These are phyloP conservation scores for Zele albiditarsus DNA, from an alignment of 2,888 invertebrate genomes.

Conservation along the genomic window DNA sequence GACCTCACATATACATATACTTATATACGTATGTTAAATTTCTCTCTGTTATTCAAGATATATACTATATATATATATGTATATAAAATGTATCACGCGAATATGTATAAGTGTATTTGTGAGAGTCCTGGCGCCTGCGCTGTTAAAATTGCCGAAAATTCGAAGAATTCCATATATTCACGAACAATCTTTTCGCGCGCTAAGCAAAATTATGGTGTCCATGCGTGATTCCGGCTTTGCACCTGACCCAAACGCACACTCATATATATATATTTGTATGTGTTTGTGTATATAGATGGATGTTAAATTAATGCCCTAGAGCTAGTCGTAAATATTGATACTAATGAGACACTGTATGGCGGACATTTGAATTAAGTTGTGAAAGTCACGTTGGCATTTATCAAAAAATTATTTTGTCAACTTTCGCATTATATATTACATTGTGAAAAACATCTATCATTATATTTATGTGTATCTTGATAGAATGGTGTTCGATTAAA, in stretches of 20 bases:
- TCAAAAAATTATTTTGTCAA: conserved; percentile 29
- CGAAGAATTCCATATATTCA: conserved; percentile 62
- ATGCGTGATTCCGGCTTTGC: conserved; percentile 35
- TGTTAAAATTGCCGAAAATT: conserved; percentile 71
- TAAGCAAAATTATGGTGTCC: conserved; percentile 20
- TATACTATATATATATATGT: conserved; percentile 14
- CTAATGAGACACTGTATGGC: conserved; percentile 24
- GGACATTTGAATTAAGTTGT: conserved; percentile 27
- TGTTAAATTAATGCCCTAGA: conserved; percentile 25
- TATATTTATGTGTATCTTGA: conserved; percentile 10
- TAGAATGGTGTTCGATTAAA: conserved; percentile 11
- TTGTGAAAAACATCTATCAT: neutral
- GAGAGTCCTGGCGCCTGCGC: conserved; percentile 67
- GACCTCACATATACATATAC: neutral
- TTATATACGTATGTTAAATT: conserved; percentile 3
- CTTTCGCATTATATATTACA: neutral
- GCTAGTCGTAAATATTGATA: conserved; percentile 32
- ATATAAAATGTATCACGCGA: neutral
- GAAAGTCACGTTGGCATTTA: neutral
- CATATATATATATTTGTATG: neutral
- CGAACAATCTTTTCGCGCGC: conserved; percentile 10
- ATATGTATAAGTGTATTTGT: conserved; percentile 24
- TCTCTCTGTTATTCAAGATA: conserved; percentile 64
- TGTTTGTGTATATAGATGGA: neutral
- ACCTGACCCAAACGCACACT: conserved; percentile 23